Base-by-base conservation (phyloP, 2,888 invertebrate genomes). In the Coleophora deauratella region DNA sequence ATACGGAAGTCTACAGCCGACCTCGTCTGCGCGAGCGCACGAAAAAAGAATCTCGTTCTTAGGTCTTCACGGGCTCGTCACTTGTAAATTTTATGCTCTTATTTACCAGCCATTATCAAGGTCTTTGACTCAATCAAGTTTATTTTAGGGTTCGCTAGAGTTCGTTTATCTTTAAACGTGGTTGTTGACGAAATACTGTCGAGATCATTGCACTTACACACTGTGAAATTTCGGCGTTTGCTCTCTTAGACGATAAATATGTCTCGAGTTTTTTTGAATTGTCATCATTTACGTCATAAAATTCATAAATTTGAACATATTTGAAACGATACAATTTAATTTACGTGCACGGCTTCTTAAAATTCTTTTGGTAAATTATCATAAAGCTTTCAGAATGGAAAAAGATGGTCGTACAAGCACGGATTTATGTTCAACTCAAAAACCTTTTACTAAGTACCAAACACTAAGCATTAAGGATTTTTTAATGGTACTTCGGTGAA, bases 101-200 rank as follows among this genome's bases (percentile, higher is more conserved):
- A 65, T 70, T 69, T 58, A 64, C 56, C 57, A 67, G 64, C 64
- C 71, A 73, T 58, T 72, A 79, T 80, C 80, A 81, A 82, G 81
- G 80, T 78, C 76, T 71, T 74, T 78, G 73, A 77, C 79, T 67
- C 68, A 68, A 62, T 62, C 52, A 52, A 55, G 66, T 71, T 70
- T 71, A 71, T 77, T 77, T 77, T 64, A 52, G 63, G 59, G 58
- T 52, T 54, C 50, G 47, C 59, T 66, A 66, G 62, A 69, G 69
- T 69, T 69, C 62, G 61, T 72, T 72, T 71, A 64, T 72, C 64
- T 55, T 59, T 62, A 62, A 35, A 35, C 21, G 21, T 21, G 30
- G 27, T 40, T 46, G 46, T 67, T 66, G 64, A 66, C 66, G 42
- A 45, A 45, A 45, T 40, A 31, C 27, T 44, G 28, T 40, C 13